phyloP scores from a whole-genome alignment of 2,113 vertebrate species.

The Rhineura floridana region DNA sequence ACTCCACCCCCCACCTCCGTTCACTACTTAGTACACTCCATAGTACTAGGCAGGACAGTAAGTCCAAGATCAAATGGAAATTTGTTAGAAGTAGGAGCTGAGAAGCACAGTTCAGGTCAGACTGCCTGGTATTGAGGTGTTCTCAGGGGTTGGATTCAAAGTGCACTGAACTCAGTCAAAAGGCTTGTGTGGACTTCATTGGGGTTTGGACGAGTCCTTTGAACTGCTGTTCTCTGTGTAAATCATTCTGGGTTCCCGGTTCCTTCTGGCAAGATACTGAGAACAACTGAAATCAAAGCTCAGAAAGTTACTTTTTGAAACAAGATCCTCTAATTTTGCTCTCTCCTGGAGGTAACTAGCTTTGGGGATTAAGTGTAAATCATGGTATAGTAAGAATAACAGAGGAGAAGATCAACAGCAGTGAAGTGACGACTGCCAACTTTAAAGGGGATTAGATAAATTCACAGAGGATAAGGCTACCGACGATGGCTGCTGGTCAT shows the following conservation, averaged over 20 bases:
- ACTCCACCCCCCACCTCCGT: too few relatives aligned
- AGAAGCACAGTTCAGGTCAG: background rate
- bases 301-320: conserved; percentile 16
- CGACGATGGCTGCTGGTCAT: background rate
- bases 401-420: background rate
- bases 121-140: rapidly evolving
- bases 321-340: conserved; percentile 41
- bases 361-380: conserved; percentile 48
- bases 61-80: background rate
- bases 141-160: background rate
- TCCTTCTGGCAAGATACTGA: background rate
- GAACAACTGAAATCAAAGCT: conserved; percentile 43
- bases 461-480: background rate
- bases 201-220: rapidly evolving
- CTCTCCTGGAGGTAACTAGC: conserved; percentile 13
- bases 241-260: background rate
- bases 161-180: background rate
- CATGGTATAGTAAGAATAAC: background rate
- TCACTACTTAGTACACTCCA: too few relatives aligned
- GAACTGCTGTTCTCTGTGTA: background rate
- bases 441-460: background rate
- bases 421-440: too few relatives aligned
- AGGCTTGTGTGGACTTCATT: rapidly evolving
- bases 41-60: too few relatives aligned
- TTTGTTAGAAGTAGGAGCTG: conserved; percentile 14